phyloP scores from a whole-genome alignment of 2,888 invertebrate genomes.

The Gerris lacustris region DNA sequence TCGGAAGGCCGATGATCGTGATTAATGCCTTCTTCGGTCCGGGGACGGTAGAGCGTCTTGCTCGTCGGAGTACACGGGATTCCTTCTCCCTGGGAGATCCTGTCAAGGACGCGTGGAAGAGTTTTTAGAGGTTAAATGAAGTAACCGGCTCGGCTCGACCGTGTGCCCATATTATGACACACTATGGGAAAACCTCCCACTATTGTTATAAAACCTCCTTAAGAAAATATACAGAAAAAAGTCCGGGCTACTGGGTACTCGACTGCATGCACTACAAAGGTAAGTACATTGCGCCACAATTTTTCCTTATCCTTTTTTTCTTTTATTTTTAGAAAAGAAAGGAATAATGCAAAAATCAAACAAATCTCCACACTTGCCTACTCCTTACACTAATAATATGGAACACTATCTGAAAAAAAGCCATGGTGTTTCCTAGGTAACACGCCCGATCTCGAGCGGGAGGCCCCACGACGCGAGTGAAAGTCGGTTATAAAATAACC shows the following conservation, averaged over 20 bases:
- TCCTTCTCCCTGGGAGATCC: not conserved
- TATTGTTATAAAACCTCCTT: not conserved
- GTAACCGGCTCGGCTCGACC: not conserved
- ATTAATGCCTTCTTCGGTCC: not conserved
- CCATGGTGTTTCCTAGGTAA: too few relatives aligned
- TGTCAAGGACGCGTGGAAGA: not conserved
- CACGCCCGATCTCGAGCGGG: too few relatives aligned
- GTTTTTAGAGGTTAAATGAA: slow-evolving; percentile 2
- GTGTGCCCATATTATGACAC: slow-evolving; percentile 5
- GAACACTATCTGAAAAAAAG: too few relatives aligned
- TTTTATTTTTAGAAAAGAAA: too few relatives aligned
- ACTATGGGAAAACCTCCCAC: slow-evolving; percentile 1
- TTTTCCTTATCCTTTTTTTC: too few relatives aligned
- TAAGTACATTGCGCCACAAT: too few relatives aligned
- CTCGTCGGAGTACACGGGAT: not conserved
- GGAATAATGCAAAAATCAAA: too few relatives aligned
- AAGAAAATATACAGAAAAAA: not conserved
- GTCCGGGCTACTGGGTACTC: too few relatives aligned
- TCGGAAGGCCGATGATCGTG: not conserved
- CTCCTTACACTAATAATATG: too few relatives aligned
- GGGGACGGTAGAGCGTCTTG: not conserved
- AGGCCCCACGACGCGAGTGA: not conserved
- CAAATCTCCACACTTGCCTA: too few relatives aligned
- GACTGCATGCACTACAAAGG: too few relatives aligned
- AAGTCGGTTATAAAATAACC: not conserved